Percentiles rank a stretch among this genome's conserved stretches.
These are phyloP conservation scores for Lycorma delicatula DNA, from an alignment of 1,140 invertebrate species.

Conservation along the genomic window DNA sequence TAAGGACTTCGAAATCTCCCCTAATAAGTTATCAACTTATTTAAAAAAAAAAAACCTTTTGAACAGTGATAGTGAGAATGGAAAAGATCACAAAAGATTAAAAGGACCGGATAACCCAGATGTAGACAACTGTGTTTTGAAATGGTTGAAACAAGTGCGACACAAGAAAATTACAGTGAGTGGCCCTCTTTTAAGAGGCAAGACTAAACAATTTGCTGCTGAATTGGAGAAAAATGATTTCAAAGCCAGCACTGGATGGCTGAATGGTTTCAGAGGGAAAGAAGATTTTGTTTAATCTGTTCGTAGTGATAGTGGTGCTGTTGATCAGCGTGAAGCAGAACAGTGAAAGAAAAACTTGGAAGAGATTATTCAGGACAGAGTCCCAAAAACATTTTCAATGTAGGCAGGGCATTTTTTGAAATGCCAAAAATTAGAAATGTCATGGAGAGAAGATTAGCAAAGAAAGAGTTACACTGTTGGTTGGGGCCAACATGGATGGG, in stretches of 20 bases:
- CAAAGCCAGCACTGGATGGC: slow-evolving; percentile 8
- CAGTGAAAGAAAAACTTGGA: too few relatives aligned
- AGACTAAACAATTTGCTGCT: slow-evolving; percentile 9
- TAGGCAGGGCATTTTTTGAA: too few relatives aligned
- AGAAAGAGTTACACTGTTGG: too few relatives aligned
- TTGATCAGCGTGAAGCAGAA: too few relatives aligned
- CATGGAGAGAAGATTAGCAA: not conserved
- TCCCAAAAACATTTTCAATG: too few relatives aligned
- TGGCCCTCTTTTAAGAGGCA: not conserved
- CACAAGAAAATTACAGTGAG: slow-evolving; percentile 4
- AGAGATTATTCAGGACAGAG: too few relatives aligned
- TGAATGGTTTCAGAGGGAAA: too few relatives aligned
- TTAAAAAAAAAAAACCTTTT: slow-evolving; percentile 1
- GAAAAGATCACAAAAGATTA: not conserved
- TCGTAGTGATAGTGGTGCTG: too few relatives aligned
- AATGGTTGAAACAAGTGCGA: slow-evolving; percentile 11
- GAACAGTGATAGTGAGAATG: not conserved
- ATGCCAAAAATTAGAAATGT: too few relatives aligned
- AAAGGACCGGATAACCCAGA: not conserved
- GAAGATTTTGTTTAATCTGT: too few relatives aligned
- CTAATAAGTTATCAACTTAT: not conserved
- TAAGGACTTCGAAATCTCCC: not conserved
- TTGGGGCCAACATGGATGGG: not conserved
- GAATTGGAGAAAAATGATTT: slow-evolving; percentile 9
- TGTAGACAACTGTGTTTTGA: slow-evolving; percentile 14